A percentile compares a stretch with the other conserved stretches of the same genome.
Evolutionary conservation across 2,888 invertebrate species (phyloP).

Genomic region (Eudemis profundana): DNA sequence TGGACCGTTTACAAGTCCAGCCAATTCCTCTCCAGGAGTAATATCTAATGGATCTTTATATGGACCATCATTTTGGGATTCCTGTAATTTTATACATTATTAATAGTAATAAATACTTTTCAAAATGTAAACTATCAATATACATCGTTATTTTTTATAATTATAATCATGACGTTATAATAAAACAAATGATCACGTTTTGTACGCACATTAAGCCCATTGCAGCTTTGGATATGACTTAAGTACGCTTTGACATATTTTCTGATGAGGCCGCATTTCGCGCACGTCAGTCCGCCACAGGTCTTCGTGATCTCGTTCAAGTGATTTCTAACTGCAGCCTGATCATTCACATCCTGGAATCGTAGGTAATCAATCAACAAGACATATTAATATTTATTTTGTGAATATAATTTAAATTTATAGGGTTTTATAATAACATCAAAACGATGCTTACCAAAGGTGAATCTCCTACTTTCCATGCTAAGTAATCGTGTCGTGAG

Average conservation of each 20-base stretch:
- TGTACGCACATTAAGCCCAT: conserved; percentile 19
- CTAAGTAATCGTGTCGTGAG: conserved; percentile 20
- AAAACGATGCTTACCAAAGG: conserved; percentile 36
- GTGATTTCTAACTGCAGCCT: conserved; percentile 53
- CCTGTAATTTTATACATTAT: neutral
- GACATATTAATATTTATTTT: too few species aligned
- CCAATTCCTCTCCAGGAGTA: neutral
- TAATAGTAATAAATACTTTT: too few species aligned
- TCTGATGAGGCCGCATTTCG: conserved; percentile 49
- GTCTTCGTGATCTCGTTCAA: conserved; percentile 52
- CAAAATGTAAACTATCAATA: too few species aligned
- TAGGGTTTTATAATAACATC: neutral
- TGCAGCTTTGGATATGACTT: conserved; percentile 45
- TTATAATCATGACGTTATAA: too few species aligned
- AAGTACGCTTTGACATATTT: conserved; percentile 48
- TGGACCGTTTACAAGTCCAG: neutral
- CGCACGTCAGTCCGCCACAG: conserved; percentile 51
- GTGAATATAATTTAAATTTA: neutral
- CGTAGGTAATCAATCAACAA: neutral
- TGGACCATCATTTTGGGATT: conserved; percentile 24
- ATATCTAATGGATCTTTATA: neutral
- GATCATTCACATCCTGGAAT: conserved; percentile 50
- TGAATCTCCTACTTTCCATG: conserved; percentile 17
- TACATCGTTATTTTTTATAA: neutral
- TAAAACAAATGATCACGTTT: neutral